Percentiles rank a stretch among this genome's conserved stretches.
Conservation (phyloP, 1,140 invertebrate genomes). For the Anadara kagoshimensis region DNA sequence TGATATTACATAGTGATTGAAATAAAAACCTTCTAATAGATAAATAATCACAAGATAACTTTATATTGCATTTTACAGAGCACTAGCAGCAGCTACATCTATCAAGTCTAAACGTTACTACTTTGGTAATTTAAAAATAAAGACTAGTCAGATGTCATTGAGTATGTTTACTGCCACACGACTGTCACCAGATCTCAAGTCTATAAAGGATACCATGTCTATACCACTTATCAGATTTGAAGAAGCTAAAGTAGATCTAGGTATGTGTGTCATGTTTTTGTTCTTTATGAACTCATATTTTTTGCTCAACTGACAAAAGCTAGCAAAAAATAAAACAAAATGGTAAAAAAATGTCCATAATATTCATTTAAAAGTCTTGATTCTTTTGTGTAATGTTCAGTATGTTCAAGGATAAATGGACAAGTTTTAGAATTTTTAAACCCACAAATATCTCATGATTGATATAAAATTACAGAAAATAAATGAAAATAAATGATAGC, state of each 20-base stretch:
- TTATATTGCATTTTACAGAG: slow-evolving; percentile 40
- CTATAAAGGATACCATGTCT: slow-evolving; percentile 89
- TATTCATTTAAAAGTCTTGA: no score
- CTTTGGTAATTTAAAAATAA: slow-evolving; percentile 89
- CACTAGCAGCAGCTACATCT: slow-evolving; percentile 84
- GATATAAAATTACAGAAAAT: no score
- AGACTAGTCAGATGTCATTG: slow-evolving; percentile 85
- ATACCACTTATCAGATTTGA: slow-evolving; percentile 93
- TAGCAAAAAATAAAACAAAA: no score
- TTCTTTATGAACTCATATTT: no score
- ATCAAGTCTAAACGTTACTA: slow-evolving; percentile 87
- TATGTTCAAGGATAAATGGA: no score
- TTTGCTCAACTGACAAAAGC: no score
- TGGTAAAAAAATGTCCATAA: no score
- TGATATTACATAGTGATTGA: no score
- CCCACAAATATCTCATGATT: no score
- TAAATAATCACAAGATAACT: neutral
- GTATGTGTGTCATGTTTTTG: slow-evolving; percentile 36
- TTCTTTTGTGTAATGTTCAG: no score
- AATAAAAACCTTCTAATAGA: neutral
- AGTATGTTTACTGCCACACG: slow-evolving; percentile 87
- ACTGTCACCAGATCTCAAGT: slow-evolving; percentile 82
- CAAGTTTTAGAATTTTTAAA: no score
- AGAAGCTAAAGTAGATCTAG: slow-evolving; percentile 92
- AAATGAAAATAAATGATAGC: no score